Percentiles rank a stretch among this genome's conserved stretches.
These are phyloP conservation scores for Abrostola tripartita DNA, from an alignment of 2,888 invertebrate genomes.

Conservation along the genomic window DNA sequence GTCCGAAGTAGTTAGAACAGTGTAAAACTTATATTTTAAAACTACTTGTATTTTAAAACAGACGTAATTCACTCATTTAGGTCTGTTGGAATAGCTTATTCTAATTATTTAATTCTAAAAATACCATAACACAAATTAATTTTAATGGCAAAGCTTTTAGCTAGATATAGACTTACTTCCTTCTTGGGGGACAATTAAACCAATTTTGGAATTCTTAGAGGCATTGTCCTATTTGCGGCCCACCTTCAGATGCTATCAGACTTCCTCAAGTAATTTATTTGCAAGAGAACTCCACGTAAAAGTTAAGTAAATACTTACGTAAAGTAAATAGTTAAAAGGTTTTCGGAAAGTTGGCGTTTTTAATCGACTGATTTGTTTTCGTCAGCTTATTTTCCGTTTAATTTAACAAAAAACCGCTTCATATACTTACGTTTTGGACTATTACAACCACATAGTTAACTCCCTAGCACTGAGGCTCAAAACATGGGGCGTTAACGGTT, in stretches of 20 bases:
- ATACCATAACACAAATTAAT: neutral
- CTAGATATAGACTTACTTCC: constrained; percentile 9
- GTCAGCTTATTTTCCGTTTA: neutral
- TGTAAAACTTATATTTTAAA: no score
- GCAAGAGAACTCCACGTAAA: constrained; percentile 31
- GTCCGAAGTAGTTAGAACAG: no score
- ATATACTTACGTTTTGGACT: no score
- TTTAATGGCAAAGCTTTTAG: neutral
- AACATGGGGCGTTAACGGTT: constrained; percentile 31
- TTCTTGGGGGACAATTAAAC: constrained; percentile 51
- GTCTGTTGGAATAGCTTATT: no score
- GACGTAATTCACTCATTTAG: no score
- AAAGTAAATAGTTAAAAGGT: neutral
- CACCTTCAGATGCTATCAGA: constrained; percentile 70
- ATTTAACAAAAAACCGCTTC: no score
- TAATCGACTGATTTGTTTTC: neutral
- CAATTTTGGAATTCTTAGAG: constrained; percentile 54
- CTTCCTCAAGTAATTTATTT: constrained; percentile 56
- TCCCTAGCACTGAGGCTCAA: constrained; percentile 14
- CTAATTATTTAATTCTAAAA: no score
- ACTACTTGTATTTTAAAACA: no score
- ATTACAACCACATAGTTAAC: neutral
- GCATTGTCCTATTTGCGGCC: constrained; percentile 73
- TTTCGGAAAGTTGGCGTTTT: neutral
- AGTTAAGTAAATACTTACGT: constrained; percentile 9